These are phyloP conservation scores for Montipora sp. DNA, from an alignment of 64 coral and sea anemone species.

Conservation along the genomic window DNA sequence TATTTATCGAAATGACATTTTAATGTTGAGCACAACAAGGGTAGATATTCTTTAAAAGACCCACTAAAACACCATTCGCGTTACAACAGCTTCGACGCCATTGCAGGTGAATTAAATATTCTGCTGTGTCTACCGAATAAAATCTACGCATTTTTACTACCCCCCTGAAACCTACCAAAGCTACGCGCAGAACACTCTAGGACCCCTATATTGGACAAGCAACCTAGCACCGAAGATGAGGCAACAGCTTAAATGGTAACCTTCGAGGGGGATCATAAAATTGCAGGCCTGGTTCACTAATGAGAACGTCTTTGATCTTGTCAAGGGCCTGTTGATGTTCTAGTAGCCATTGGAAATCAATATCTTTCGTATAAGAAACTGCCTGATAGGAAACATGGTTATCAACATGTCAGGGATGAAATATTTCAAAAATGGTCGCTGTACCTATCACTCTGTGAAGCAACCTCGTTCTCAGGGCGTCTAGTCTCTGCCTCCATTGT, in stretches of 20 bases:
- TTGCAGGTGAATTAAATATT: too few species aligned
- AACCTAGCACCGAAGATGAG: not conserved
- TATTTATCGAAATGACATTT: too few species aligned
- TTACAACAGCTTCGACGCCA: too few species aligned
- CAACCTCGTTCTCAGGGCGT: too few species aligned
- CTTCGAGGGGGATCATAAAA: conserved; percentile 17
- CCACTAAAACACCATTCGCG: too few species aligned
- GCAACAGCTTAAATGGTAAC: conserved; percentile 8
- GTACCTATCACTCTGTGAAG: conserved; percentile 16
- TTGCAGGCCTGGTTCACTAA: not conserved
- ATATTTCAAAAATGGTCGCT: conserved; percentile 50
- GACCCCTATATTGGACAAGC: too few species aligned
- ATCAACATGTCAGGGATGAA: conserved; percentile 53
- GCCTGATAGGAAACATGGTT: conserved; percentile 32
- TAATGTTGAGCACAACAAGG: too few species aligned
- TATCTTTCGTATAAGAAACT: conserved; percentile 13
- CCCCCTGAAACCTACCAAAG: too few species aligned
- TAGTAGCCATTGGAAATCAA: conserved; percentile 27
- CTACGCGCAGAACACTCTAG: not conserved
- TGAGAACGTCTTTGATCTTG: conserved; percentile 21
- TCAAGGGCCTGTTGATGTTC: conserved; percentile 22
- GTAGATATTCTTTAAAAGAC: too few species aligned
- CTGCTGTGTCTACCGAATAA: too few species aligned
- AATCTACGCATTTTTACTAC: too few species aligned
- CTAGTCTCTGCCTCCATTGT: too few species aligned